A percentile compares a stretch with the other conserved stretches of the same genome.
Conservation (phyloP, 2,797 vertebrate genomes). For the Strix occidentalis region DNA sequence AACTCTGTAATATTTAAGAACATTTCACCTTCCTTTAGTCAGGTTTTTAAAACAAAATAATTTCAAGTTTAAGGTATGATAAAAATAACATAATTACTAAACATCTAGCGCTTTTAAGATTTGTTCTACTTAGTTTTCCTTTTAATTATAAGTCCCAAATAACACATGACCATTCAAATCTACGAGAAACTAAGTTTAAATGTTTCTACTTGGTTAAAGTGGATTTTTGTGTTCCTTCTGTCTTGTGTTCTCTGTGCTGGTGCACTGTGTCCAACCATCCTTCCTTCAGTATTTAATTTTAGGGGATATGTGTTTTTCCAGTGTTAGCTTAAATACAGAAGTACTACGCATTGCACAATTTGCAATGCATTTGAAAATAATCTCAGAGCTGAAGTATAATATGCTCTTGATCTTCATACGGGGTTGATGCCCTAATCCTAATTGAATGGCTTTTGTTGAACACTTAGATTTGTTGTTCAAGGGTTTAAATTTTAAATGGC, state of each 20-base stretch:
- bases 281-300: slow-evolving; percentile 74
- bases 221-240: slow-evolving; percentile 85
- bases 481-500: slow-evolving; percentile 79
- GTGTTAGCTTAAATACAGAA: slow-evolving; percentile 40
- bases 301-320: slow-evolving; percentile 53
- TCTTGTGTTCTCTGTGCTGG: slow-evolving; percentile 80
- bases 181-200: slow-evolving; percentile 57
- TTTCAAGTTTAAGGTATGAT: background rate
- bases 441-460: slow-evolving; percentile 28
- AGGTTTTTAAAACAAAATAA: slow-evolving; percentile 28
- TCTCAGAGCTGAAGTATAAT: slow-evolving; percentile 36
- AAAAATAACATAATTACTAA: background rate
- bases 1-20: slow-evolving; percentile 34
- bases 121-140: background rate
- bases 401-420: slow-evolving; percentile 30
- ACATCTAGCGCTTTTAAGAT: background rate
- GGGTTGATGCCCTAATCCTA: background rate
- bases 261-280: slow-evolving; percentile 82
- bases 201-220: slow-evolving; percentile 77
- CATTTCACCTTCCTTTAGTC: background rate
- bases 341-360: background rate
- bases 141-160: slow-evolving; percentile 39
- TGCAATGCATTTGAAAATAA: slow-evolving; percentile 22
- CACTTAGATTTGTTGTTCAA: background rate
- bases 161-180: slow-evolving; percentile 49